phyloP scores from a whole-genome alignment of 2,888 invertebrate genomes.

The Ophonus ardosiacus region DNA sequence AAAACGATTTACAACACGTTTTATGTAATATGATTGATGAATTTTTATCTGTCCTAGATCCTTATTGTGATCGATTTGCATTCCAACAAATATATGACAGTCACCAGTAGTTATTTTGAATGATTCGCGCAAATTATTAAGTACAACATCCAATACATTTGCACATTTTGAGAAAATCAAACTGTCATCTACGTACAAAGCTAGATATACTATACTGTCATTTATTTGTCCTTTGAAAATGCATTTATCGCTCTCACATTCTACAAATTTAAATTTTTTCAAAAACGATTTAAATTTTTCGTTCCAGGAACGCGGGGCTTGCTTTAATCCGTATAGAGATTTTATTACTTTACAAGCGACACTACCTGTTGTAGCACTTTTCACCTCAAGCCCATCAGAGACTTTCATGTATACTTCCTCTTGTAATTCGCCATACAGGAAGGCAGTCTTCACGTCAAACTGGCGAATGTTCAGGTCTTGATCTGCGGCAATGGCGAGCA shows the following conservation, averaged over 20 bases:
- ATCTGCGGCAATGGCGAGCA: too few relatives aligned
- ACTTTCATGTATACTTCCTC: neutral
- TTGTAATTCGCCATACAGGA: slow-evolving; percentile 39
- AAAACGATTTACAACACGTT: neutral
- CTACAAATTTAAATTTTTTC: neutral
- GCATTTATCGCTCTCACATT: slow-evolving; percentile 26
- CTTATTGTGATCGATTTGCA: slow-evolving; percentile 64
- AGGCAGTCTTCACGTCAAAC: too few relatives aligned
- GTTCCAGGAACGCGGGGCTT: slow-evolving; percentile 27
- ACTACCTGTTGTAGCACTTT: neutral
- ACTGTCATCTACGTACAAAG: slow-evolving; percentile 67
- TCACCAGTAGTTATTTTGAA: slow-evolving; percentile 64
- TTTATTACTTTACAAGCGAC: slow-evolving; percentile 26
- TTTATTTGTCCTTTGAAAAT: slow-evolving; percentile 12
- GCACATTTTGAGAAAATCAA: slow-evolving; percentile 58
- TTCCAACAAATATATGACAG: slow-evolving; percentile 64
- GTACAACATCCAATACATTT: slow-evolving; percentile 43
- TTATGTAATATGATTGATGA: slow-evolving; percentile 26
- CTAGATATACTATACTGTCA: slow-evolving; percentile 46
- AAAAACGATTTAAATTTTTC: slow-evolving; percentile 24
- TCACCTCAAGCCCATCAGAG: slow-evolving; percentile 14
- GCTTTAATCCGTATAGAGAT: slow-evolving; percentile 37
- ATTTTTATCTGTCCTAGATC: neutral
- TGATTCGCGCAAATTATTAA: slow-evolving; percentile 2
- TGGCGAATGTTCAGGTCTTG: too few relatives aligned